Base-by-base conservation (phyloP, 2,797 vertebrate species). In the Pachyuromys duprasi region DNA sequence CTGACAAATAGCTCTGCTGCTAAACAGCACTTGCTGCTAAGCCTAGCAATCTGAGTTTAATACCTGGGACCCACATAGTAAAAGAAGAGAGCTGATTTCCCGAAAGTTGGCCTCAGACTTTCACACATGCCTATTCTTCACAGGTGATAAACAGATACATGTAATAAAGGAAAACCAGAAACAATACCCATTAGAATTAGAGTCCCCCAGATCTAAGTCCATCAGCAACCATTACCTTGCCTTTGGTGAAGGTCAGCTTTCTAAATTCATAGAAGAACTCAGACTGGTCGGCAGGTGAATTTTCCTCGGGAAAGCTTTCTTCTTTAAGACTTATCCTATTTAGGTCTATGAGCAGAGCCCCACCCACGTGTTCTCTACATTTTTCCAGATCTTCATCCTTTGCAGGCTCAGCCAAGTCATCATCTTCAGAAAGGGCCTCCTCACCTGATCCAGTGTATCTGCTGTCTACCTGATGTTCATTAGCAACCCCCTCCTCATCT, bases 201-300 rank as follows among this genome's bases (percentile, higher is more conserved):
- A 45, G 4, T 63, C 89, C 82, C 69, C 0, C 90, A 82, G 74
- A 63, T 74, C 57, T 82, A 89, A 63, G 75, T 65, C 33, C 92
- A 78, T 22, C n/a, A 62, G 91, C 42, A 69, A 28, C 69, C 36
- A 95, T 98, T 98, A 99, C 99, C 99, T 99, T 99, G 98, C 99
- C 99, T 98, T 98, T 99, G 75, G 99, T 99, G 98, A 99, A 99
- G 86, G 97, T 98, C 90, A 98, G 94, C 96, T 98, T 99, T 97
- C 97, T 99, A 98, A 99, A 99, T 72, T 99, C 98, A 98, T 99
- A 99, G 63, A 98, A 97, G 78, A 98, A 93, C 94, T 95, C 98
- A 74, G 95, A 94, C 1, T 94, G 91, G 67, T 97, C 96, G 90
- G 11, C 12, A 80, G 88, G 2, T 94, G 93, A 75, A 49, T 42